Evolutionary conservation across 1,140 invertebrate genomes (phyloP), one percentile per base, ranked within the genome.

Genomic region (Sarcophaga bullata): DNA sequence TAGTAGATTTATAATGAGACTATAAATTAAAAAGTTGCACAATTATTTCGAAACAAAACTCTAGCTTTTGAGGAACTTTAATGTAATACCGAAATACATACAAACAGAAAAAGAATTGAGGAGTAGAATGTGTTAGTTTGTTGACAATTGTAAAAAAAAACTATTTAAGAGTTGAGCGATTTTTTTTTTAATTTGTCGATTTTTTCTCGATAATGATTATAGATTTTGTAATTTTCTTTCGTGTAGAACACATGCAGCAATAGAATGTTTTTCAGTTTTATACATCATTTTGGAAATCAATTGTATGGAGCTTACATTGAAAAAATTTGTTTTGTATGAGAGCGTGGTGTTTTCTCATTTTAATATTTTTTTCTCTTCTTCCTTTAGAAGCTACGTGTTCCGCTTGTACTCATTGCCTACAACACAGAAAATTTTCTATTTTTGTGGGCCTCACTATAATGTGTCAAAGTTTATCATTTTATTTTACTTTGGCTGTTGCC

Each of bases 381-480:
- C 50, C 50, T 13, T 52, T 13, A 52, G 6, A 6, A 4, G 1
- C 25, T 2, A 37, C 25, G 25, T 37, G 25, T 37, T 37, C 4
- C 25, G 25, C 25, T 37, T 37, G 1, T 37, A 37, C 25, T 37
- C 25, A 37, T 37, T 37, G 25, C 25, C 25, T 37, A 37, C 25
- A 37, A 37, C 25, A 37, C 25, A 37, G 25, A 37, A 37, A 37
- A 37, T 37, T 37, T 37, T 37, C 25, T 37, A 37, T 37, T 76
- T 46, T 17, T 50, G 75, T 11, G 50, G 75, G 75, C 75, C 75
- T 19, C 75, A 78, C 25, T 78, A 48, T 47, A 49, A 76, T 76
- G 48, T 50, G 75, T 78, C 75, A 50, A 11, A 62, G 13, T 80
- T 82, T 47, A 25, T 46, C 49, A 17, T 46, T 68, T 83, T 83